These are phyloP conservation scores for Capromys pilorides DNA, from an alignment of 2,797 vertebrate genomes.

Conservation along the genomic window DNA sequence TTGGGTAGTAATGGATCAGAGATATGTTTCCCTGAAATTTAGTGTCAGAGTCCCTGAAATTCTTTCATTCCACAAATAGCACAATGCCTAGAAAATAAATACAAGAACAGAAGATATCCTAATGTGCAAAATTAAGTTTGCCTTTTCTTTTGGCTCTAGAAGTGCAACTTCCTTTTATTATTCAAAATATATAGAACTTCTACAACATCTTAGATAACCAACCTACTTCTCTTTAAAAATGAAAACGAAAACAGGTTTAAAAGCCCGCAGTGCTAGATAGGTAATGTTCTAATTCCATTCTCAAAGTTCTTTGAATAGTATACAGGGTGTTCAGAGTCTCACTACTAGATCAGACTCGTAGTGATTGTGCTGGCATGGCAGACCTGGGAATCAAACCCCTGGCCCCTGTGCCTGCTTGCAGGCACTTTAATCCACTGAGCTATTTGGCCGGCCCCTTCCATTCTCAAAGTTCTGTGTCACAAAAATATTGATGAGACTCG, in stretches of 20 bases:
- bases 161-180: neutral
- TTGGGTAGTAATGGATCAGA: neutral
- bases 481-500: conserved; percentile 2
- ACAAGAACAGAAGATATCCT: neutral
- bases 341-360: no score
- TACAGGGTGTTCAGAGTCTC: no score
- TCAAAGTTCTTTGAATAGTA: neutral
- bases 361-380: no score
- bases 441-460: neutral
- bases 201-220: neutral
- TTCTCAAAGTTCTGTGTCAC: neutral
- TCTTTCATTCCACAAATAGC: neutral
- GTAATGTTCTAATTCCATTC: neutral
- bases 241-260: neutral
- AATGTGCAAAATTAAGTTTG: neutral
- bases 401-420: no score
- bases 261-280: neutral
- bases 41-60: neutral
- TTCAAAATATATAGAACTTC: neutral
- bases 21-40: neutral
- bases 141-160: neutral
- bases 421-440: no score
- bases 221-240: neutral
- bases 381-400: no score
- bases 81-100: conserved; percentile 13